Evolutionary conservation across 2,113 vertebrate genomes (phyloP).

Genomic region (Aegithalos caudatus): DNA sequence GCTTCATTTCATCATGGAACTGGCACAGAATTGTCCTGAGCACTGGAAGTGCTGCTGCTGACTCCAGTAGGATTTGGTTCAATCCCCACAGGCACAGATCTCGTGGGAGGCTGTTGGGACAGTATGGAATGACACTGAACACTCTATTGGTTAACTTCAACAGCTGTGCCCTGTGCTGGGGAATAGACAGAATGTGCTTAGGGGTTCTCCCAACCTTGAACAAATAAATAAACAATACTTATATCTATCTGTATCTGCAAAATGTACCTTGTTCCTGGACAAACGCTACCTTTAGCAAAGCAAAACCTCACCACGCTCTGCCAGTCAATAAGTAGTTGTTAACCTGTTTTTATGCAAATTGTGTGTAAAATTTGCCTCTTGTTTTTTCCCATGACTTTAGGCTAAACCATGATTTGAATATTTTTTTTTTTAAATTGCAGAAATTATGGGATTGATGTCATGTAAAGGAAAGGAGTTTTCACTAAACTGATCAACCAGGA

Average conservation of each 20-base stretch:
- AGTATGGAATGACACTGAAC: background rate
- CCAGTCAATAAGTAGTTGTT: background rate
- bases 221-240: no score
- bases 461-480: constrained; percentile 54
- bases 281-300: background rate
- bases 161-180: background rate
- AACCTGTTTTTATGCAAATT: background rate
- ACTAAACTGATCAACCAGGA: constrained; percentile 37
- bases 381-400: background rate
- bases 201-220: background rate
- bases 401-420: constrained; percentile 1
- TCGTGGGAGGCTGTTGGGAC: accelerated
- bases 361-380: background rate
- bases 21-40: background rate
- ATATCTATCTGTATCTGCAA: background rate
- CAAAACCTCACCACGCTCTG: background rate
- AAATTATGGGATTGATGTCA: constrained; percentile 51
- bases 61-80: accelerated
- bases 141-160: background rate
- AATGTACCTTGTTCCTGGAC: background rate
- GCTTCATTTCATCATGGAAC: background rate
- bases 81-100: background rate
- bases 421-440: constrained; percentile 42
- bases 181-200: background rate
- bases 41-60: background rate